These are phyloP conservation scores for Rhabdornis inornatus DNA, from an alignment of 2,113 vertebrate genomes.

Conservation along the genomic window DNA sequence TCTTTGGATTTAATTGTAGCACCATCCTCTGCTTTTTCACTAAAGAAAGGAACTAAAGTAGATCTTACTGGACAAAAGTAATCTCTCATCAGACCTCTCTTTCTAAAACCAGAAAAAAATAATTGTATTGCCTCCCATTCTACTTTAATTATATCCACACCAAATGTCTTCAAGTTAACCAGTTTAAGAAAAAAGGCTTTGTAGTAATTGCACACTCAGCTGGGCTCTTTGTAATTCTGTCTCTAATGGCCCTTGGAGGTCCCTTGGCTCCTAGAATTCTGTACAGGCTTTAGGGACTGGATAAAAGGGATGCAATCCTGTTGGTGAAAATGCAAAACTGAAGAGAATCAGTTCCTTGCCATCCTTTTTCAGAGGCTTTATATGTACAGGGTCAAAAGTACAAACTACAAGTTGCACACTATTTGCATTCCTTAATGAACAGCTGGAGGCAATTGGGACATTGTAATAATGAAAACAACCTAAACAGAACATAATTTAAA, in stretches of 20 bases:
- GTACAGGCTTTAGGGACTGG: background rate
- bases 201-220: background rate
- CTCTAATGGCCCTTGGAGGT: background rate
- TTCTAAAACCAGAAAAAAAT: background rate
- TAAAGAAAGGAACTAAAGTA: background rate
- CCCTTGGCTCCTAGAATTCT: background rate
- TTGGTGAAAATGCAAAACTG: background rate
- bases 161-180: background rate
- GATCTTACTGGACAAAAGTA: background rate
- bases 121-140: background rate
- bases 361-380: background rate
- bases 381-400: background rate
- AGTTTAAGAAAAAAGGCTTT: background rate
- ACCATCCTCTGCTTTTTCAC: background rate
- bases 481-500: constrained; percentile 7
- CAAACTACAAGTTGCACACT: background rate
- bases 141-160: background rate
- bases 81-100: background rate
- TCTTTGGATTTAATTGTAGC: background rate
- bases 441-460: constrained; percentile 31
- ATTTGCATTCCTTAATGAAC: constrained; percentile 55
- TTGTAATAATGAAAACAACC: background rate
- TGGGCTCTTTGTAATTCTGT: background rate
- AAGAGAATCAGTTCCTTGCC: background rate
- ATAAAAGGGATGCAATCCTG: background rate